Evolutionary conservation across 2,113 vertebrate genomes (phyloP), one percentile per base, ranked within the genome.

Genomic region (Gallinago jamesoni): DNA sequence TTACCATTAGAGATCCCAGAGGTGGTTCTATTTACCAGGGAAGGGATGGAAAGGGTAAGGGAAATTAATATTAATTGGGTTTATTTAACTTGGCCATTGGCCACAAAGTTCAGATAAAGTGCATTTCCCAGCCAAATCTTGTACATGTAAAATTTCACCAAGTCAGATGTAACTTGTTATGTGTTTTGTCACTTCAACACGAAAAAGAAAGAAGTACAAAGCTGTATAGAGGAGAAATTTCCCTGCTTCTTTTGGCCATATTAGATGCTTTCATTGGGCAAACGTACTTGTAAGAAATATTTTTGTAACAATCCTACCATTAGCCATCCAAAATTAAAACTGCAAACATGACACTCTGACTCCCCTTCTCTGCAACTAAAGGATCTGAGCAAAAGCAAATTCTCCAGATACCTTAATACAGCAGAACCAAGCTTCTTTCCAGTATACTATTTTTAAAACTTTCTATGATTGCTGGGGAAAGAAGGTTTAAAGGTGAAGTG

Each of bases 1-100:
- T 97, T 95, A 91, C 84, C 94, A 89, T 74, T 92, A 83, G 63
- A 97, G 96, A 85, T 97, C 98, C 97, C 97, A 95, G 93, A 98
- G 97, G 96, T 97, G 89, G 96, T 85, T 97, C 95, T 96, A 60
- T 97, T 98, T 98, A 98, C 97, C 97, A 98, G 92, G 94, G 96
- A 96, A 96, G 93, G 91, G 92, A 95, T 97, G 95, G 95, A 97
- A 95, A 27, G 75, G 87, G 96, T 96, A 96, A 97, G 93, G 85
- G 97, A 98, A 98, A 98, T 97, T 97, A 98, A 96, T 97, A 98
- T 97, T 97, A 98, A 98, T 98, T 98, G 73, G 91, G 94, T 94
- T 98, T 98, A 97, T 98, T 98, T 98, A 95, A 88, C 56, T 98
- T 98, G 98, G 98, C 96, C 80, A 86, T 22, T 41, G 75, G 97